Evolutionary conservation across 2,888 invertebrate species (phyloP).

Genomic region (Diarsia dahlii): DNA sequence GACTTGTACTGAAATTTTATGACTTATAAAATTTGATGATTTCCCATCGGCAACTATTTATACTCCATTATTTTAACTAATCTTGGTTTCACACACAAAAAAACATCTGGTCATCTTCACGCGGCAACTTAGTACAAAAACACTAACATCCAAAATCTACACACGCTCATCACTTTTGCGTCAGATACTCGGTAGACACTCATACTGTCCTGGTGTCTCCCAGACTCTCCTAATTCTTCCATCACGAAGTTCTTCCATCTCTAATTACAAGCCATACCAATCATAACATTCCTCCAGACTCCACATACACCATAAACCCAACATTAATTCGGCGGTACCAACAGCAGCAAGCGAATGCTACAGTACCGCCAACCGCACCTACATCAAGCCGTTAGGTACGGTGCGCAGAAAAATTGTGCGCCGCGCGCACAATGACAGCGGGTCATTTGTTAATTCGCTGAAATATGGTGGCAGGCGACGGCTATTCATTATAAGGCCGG

Average conservation of each 20-base stretch:
- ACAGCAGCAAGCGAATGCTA: constrained; percentile 61
- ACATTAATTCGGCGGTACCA: constrained; percentile 77
- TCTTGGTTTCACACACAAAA: not conserved
- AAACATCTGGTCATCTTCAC: not conserved
- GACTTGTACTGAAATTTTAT: too few species aligned
- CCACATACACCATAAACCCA: constrained; percentile 72
- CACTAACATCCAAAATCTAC: not conserved
- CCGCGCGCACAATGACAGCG: constrained; percentile 86
- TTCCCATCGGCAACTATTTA: not conserved
- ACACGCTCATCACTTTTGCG: too few species aligned
- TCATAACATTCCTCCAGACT: constrained; percentile 57
- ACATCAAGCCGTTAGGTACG: constrained; percentile 86
- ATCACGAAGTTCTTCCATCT: not conserved
- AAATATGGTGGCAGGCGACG: constrained; percentile 89
- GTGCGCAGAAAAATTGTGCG: constrained; percentile 89
- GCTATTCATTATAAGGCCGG: constrained; percentile 89
- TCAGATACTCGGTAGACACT: not conserved
- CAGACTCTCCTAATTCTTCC: not conserved
- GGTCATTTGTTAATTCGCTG: constrained; percentile 90
- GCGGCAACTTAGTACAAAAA: too few species aligned
- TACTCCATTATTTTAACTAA: not conserved
- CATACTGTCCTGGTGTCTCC: not conserved
- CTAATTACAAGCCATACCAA: constrained; percentile 23
- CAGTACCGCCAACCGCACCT: constrained; percentile 84
- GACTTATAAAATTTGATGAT: too few species aligned